A percentile compares a stretch with the other conserved stretches of the same genome.
Conservation (phyloP, 1,140 invertebrate genomes). For the Chironomus striatipennis region DNA sequence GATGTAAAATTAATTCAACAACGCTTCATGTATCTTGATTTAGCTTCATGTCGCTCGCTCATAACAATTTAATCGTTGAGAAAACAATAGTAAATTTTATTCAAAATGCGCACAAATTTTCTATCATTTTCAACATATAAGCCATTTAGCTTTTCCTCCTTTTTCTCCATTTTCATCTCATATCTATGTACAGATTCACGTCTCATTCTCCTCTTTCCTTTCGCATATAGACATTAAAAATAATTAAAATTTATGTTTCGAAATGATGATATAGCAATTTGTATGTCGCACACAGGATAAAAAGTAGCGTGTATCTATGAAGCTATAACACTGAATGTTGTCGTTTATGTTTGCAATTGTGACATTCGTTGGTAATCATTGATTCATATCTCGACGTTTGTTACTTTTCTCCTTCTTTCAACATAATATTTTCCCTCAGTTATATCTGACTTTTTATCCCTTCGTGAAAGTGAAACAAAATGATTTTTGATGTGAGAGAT, state of each 20-base stretch:
- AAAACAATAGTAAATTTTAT: slow-evolving; percentile 16
- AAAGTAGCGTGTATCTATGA: neutral
- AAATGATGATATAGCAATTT: neutral
- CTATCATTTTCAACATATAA: neutral
- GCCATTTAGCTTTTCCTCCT: neutral
- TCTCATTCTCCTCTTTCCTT: neutral
- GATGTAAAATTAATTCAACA: slow-evolving; percentile 21
- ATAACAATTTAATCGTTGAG: slow-evolving; percentile 20
- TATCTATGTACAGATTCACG: no score
- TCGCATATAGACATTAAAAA: slow-evolving; percentile 7
- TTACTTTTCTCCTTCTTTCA: neutral
- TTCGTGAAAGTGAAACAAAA: neutral
- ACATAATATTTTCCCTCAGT: neutral
- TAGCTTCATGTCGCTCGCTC: neutral
- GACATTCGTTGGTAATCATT: slow-evolving; percentile 14
- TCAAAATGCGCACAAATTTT: neutral
- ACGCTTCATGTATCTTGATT: neutral
- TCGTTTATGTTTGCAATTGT: slow-evolving; percentile 17
- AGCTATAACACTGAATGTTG: neutral
- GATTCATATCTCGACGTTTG: neutral
- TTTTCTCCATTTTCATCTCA: neutral
- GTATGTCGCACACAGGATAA: neutral
- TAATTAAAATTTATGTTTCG: slow-evolving; percentile 21
- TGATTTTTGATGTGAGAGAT: slow-evolving; percentile 22
- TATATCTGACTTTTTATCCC: neutral